Conservation (phyloP, 2,113 vertebrate species). For the Brachypteracias leptosomus region DNA sequence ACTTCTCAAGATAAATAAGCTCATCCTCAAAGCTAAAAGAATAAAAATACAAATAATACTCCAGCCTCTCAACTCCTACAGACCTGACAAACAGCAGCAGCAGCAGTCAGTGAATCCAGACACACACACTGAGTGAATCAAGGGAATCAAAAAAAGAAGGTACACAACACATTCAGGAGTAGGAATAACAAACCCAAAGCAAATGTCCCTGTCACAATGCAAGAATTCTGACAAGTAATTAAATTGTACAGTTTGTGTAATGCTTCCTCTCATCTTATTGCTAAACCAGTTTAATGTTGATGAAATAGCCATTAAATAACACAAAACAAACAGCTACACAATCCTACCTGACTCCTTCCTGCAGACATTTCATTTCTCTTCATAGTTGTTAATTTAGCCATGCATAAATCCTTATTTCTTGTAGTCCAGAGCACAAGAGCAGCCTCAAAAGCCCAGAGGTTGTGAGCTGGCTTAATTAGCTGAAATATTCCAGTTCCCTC, state of each 20-base stretch:
- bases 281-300: background rate
- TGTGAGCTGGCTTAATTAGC: background rate
- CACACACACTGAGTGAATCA: fast-evolving
- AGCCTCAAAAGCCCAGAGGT: background rate
- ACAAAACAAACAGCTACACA: background rate
- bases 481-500: background rate
- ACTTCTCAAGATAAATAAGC: background rate
- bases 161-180: background rate
- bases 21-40: background rate
- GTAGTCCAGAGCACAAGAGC: background rate
- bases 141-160: background rate
- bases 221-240: background rate
- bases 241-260: background rate
- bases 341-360: background rate
- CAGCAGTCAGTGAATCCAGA: background rate
- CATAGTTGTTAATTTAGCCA: background rate
- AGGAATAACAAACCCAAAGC: background rate
- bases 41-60: background rate
- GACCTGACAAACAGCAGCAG: background rate
- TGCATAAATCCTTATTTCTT: background rate
- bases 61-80: background rate
- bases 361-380: background rate
- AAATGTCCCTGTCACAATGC: background rate
- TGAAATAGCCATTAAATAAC: background rate
- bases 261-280: background rate